Evolutionary conservation across 2,113 vertebrate species (phyloP).

Genomic region (Cynopterus brachyotis): DNA sequence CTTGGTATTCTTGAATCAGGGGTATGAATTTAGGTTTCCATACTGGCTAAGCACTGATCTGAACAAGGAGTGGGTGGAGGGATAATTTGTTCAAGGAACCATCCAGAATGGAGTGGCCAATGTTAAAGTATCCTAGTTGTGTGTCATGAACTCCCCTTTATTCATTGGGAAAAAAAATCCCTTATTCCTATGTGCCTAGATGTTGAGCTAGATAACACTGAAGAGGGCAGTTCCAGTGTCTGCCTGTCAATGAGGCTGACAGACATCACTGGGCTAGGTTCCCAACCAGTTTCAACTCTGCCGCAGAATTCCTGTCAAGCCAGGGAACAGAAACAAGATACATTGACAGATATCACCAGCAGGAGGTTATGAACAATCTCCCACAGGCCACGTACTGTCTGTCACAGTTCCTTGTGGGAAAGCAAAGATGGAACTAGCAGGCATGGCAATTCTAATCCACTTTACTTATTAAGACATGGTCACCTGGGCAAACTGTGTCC

Average conservation of each 20-base stretch:
- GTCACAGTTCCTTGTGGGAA: conserved; percentile 27
- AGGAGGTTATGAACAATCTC: conserved; percentile 18
- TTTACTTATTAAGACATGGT: background rate
- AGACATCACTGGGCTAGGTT: conserved; percentile 36
- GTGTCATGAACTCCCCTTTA: background rate
- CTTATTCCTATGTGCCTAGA: background rate
- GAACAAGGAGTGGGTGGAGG: background rate
- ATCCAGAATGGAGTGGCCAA: background rate
- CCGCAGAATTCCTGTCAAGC: conserved; percentile 60
- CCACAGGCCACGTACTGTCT: conserved; percentile 48
- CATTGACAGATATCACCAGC: conserved; percentile 49
- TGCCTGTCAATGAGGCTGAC: conserved; percentile 52
- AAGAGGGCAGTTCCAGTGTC: background rate
- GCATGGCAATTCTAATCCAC: background rate
- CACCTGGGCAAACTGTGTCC: background rate
- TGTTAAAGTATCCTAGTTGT: background rate
- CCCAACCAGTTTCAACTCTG: conserved; percentile 33
- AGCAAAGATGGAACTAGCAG: background rate
- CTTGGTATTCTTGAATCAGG: background rate
- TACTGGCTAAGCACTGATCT: background rate
- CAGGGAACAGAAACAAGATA: conserved; percentile 41
- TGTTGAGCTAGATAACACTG: background rate
- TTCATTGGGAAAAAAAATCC: background rate
- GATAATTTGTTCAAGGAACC: background rate
- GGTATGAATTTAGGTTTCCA: background rate